Percentiles rank a stretch among this genome's conserved stretches.
phyloP scores from a whole-genome alignment of 2,113 vertebrate genomes.

The Phyllostomus discolor region DNA sequence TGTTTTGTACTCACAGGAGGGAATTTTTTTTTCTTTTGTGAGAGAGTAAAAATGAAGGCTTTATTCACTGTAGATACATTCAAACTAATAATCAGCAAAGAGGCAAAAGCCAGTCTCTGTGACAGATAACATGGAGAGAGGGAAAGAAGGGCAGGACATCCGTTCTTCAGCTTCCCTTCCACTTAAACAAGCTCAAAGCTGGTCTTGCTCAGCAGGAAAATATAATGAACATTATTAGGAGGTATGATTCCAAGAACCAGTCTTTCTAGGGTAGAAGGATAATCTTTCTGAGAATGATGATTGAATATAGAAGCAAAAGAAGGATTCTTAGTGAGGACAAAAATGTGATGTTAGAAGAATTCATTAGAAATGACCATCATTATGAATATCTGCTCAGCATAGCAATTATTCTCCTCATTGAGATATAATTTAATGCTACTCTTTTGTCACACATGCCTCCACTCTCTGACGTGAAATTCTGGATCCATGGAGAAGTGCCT shows the following conservation, averaged over 20 bases:
- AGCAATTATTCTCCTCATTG: not conserved
- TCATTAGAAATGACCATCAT: not conserved
- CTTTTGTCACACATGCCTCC: not conserved
- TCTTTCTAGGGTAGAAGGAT: slow-evolving; percentile 22
- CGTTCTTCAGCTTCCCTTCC: slow-evolving; percentile 13
- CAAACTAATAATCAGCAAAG: slow-evolving; percentile 46
- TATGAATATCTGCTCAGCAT: not conserved
- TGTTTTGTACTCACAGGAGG: not conserved
- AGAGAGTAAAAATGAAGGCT: slow-evolving; percentile 32
- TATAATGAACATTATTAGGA: slow-evolving; percentile 18
- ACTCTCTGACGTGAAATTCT: not conserved
- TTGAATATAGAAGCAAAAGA: slow-evolving; percentile 28
- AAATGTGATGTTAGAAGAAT: not conserved
- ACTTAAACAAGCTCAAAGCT: slow-evolving; percentile 31
- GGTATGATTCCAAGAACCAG: slow-evolving; percentile 18
- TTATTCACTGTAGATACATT: slow-evolving; percentile 25
- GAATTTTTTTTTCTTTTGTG: slow-evolving; percentile 23
- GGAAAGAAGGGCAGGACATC: not conserved
- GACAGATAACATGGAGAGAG: not conserved
- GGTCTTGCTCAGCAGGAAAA: slow-evolving; percentile 32
- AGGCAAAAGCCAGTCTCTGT: not conserved
- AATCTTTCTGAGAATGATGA: slow-evolving; percentile 19
- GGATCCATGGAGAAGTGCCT: not conserved
- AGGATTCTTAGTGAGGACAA: not conserved
- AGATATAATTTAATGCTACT: not conserved